Evolutionary conservation across 2,113 vertebrate species (phyloP).

Genomic region (Hystrix brachyura): DNA sequence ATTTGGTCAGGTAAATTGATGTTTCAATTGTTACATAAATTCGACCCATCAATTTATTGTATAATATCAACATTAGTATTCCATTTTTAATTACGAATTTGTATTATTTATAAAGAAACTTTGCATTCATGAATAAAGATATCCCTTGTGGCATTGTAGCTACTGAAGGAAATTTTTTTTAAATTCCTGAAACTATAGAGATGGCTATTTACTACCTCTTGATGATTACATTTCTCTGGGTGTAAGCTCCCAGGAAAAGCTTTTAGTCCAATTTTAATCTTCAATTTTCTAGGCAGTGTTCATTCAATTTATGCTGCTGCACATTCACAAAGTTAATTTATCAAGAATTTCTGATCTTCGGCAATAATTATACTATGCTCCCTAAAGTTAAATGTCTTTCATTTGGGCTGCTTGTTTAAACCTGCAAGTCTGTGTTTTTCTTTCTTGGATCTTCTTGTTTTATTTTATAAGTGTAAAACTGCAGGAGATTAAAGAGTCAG

Average conservation of each 20-base stretch:
- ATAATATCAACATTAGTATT: conserved; percentile 72
- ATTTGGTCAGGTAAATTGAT: conserved; percentile 35
- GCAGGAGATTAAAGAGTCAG: conserved; percentile 63
- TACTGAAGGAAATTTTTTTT: conserved; percentile 47
- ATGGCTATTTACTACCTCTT: conserved; percentile 31
- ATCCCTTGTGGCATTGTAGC: conserved; percentile 20
- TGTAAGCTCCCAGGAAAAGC: conserved; percentile 48
- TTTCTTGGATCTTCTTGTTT: conserved; percentile 70
- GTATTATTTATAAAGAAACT: conserved; percentile 64
- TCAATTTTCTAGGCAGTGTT: conserved; percentile 65
- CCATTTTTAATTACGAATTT: conserved; percentile 65
- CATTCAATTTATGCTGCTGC: conserved; percentile 67
- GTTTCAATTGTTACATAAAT: conserved; percentile 58
- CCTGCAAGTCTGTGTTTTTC: conserved; percentile 65
- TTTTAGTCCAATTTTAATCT: conserved; percentile 72
- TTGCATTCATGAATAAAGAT: conserved; percentile 71
- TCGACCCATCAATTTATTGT: conserved; percentile 56
- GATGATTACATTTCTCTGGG: conserved; percentile 51
- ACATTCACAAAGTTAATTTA: conserved; percentile 77
- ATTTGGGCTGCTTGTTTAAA: conserved; percentile 76
- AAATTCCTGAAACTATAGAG: not conserved
- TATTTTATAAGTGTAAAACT: conserved; percentile 71
- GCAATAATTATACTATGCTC: conserved; percentile 69
- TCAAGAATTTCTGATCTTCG: conserved; percentile 78
- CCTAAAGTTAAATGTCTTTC: conserved; percentile 70